phyloP scores from a whole-genome alignment of 2,113 vertebrate genomes.

The Oophaga pumilio region DNA sequence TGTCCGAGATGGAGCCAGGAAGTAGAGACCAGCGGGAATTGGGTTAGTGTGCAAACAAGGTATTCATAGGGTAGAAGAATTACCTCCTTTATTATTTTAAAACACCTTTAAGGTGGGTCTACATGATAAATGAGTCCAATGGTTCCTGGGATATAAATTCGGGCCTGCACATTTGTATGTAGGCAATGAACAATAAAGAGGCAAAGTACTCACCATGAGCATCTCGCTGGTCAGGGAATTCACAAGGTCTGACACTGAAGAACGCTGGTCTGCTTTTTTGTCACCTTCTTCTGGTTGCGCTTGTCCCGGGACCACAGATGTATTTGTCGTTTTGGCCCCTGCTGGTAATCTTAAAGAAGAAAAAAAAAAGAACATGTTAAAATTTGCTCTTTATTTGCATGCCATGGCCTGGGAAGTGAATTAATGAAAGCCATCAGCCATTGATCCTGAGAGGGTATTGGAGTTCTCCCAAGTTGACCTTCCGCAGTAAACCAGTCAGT shows the following conservation, averaged over 20 bases:
- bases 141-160: neutral
- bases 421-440: conserved; percentile 1
- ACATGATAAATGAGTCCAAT: neutral
- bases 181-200: neutral
- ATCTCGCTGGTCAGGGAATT: conserved; percentile 98
- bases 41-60: too few species aligned
- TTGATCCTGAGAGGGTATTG: conserved; percentile 11
- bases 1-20: too few species aligned
- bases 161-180: neutral
- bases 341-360: conserved; percentile 76
- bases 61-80: too few species aligned
- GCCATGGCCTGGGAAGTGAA: neutral
- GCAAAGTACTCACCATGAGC: conserved; percentile 87
- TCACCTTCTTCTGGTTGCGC: conserved; percentile 84
- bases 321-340: conserved; percentile 81
- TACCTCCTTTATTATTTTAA: too few species aligned
- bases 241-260: conserved; percentile 92
- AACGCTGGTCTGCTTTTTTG: conserved; percentile 83
- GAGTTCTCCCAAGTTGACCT: conserved; percentile 2
- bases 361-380: conserved; percentile 49
- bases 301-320: conserved; percentile 79
- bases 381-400: neutral
- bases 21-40: too few species aligned
- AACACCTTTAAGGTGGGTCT: too few species aligned
- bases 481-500: conserved; percentile 15